A percentile compares a stretch with the other conserved stretches of the same genome.
Evolutionary conservation across 2,797 vertebrate species (phyloP).

Genomic region (Xiphophorus birchmanni): DNA sequence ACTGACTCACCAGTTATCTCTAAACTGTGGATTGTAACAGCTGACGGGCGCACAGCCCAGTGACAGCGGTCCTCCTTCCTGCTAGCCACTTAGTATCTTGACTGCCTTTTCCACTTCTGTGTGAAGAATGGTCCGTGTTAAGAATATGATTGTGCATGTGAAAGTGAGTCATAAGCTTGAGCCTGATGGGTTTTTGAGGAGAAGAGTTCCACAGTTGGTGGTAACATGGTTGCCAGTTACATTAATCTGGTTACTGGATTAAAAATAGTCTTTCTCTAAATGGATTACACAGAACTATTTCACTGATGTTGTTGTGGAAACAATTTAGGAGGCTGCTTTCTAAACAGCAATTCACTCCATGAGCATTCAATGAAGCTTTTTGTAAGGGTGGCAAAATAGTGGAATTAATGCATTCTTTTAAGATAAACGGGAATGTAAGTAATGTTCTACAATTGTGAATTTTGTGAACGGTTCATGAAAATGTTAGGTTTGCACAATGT

Average conservation of each 20-base stretch:
- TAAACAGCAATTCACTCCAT: background rate
- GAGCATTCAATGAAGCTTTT: background rate
- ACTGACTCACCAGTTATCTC: constrained; percentile 60
- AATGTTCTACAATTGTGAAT: background rate
- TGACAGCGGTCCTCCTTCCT: constrained; percentile 39
- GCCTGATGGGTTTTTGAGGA: background rate
- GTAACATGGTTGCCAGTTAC: background rate
- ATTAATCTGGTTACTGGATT: background rate
- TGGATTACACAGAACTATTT: background rate
- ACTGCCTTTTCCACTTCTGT: constrained; percentile 66
- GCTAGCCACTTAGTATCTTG: constrained; percentile 33
- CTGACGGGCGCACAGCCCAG: background rate
- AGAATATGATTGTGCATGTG: constrained; percentile 30
- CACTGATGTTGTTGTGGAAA: constrained; percentile 2
- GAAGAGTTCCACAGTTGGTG: background rate
- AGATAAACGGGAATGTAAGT: background rate
- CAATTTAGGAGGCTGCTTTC: background rate
- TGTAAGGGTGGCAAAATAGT: background rate
- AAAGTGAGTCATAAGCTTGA: constrained; percentile 18
- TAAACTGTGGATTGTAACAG: constrained; percentile 28
- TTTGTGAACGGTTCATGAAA: background rate
- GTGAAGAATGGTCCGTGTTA: constrained; percentile 59
- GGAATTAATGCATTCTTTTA: background rate
- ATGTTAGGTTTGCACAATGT: background rate
- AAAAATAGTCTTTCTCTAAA: background rate